A percentile compares a stretch with the other conserved stretches of the same genome.
Conservation (phyloP, 2,888 invertebrate species). For the Drosophila nr. perissopoda region DNA sequence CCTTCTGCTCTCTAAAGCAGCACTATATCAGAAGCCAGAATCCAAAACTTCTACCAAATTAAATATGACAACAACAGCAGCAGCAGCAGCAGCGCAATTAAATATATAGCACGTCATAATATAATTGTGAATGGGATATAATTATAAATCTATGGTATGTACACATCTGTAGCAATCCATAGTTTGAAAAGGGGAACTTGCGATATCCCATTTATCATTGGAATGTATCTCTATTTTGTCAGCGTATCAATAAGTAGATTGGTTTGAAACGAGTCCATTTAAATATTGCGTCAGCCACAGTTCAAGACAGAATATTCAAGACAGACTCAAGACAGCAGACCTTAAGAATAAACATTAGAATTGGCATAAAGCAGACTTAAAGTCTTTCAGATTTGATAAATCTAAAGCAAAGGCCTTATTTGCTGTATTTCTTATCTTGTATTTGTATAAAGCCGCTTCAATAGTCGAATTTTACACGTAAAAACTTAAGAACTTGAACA, state of each 20-base stretch:
- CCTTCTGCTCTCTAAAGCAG: conserved; percentile 2
- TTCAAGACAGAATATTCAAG: neutral
- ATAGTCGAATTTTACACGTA: neutral
- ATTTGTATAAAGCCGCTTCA: neutral
- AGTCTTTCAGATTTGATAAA: neutral
- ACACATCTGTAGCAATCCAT: neutral
- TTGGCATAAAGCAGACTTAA: neutral
- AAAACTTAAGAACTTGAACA: neutral
- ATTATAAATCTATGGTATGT: neutral
- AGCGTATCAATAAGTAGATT: neutral
- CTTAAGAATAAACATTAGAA: neutral
- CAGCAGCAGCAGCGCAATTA: neutral
- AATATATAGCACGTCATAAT: conserved; percentile 7
- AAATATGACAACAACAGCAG: conserved; percentile 10
- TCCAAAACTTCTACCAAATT: conserved; percentile 13
- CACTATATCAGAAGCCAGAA: conserved; percentile 5
- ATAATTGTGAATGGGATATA: neutral
- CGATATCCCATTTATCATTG: neutral
- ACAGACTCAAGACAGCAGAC: neutral
- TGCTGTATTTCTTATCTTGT: neutral
- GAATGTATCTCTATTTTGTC: neutral
- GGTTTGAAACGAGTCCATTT: neutral
- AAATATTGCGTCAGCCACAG: neutral
- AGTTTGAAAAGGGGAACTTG: neutral
- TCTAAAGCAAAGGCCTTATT: neutral